Base-by-base conservation (phyloP, 2,888 invertebrate species). In the Liopterus haemorrhoidalis region DNA sequence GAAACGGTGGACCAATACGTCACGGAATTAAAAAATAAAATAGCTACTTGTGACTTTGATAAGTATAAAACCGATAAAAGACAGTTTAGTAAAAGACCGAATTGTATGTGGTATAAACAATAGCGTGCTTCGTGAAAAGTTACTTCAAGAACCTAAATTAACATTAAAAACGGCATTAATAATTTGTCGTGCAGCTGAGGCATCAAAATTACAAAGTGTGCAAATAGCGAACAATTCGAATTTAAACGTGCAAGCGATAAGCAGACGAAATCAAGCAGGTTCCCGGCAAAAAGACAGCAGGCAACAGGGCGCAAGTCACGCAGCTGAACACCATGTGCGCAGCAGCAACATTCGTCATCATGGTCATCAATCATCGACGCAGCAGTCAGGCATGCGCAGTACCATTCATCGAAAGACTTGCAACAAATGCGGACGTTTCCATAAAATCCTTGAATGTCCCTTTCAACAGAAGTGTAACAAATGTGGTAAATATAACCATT, bases 1-100 rank as follows among this genome's bases (percentile, higher is more conserved):
- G 48, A 51, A 37, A 45, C 42, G 4, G 19, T 51, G 11, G 49
- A 49, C n/a, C 41, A 49, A 19, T 49, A 47, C 32, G 46, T 50
- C 15, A 49, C 40, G 11, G 46, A 46, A 32, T 37, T 45, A 9
- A 50, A 42, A 21, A 52, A 46, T 27, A 44, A 35, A n/a, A 50
- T 22, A 1, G 30, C 44, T 41, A 45, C 44, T n/a, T 50, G 50
- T 44, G 46, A 50, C 11, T 40, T 49, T 22, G 46, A 49, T n/a
- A n/a, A n/a, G n/a, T n/a, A n/a, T n/a, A n/a, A n/a, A n/a, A n/a
- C n/a, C n/a, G n/a, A n/a, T n/a, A n/a, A n/a, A n/a, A n/a, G n/a
- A n/a, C n/a, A n/a, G n/a, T n/a, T 19, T 50, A 2, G 33, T 49
- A 16, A 45, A 48, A 11, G 40, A 41, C 20, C 38, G 45, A 41